A percentile compares a stretch with the other conserved stretches of the same genome.
Conservation (phyloP, 2,888 invertebrate species). For the Pseudolycoriella hygida region DNA sequence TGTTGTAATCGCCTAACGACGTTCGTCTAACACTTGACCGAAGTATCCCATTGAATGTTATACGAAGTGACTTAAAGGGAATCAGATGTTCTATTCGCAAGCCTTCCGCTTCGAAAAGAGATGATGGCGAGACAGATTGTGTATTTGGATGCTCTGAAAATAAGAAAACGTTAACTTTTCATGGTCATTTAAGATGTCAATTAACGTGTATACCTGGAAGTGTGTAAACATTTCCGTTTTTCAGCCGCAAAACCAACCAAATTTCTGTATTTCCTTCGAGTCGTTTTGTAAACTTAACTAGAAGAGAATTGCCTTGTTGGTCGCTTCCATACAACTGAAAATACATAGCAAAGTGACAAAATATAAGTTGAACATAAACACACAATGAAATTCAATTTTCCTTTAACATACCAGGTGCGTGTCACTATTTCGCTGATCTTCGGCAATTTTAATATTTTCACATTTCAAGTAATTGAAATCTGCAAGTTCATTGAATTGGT, state of each 20-base stretch:
- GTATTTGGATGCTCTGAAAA: conserved; percentile 37
- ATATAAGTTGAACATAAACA: background rate
- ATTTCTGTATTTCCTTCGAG: conserved; percentile 36
- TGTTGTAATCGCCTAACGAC: conserved; percentile 17
- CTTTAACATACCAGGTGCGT: conserved; percentile 13
- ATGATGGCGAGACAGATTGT: conserved; percentile 3
- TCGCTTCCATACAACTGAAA: conserved; percentile 34
- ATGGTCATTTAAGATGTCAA: background rate
- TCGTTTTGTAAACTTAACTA: conserved; percentile 34
- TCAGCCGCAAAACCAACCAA: conserved; percentile 31
- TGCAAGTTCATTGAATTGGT: conserved; percentile 11
- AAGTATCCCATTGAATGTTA: conserved; percentile 53
- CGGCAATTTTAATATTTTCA: conserved; percentile 20
- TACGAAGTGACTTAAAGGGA: conserved; percentile 39
- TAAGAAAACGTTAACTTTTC: background rate
- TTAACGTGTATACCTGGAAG: conserved; percentile 26
- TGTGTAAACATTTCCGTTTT: conserved; percentile 29
- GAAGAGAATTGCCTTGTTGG: conserved; percentile 36
- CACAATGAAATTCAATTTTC: background rate
- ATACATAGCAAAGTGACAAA: background rate
- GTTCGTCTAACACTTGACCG: conserved; percentile 27
- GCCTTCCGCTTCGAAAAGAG: conserved; percentile 36
- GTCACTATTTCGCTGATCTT: conserved; percentile 26
- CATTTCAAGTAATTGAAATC: conserved; percentile 14
- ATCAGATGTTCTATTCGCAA: conserved; percentile 44